These are phyloP conservation scores for Pogonophryne albipinna DNA, from an alignment of 2,797 vertebrate species.

Conservation along the genomic window DNA sequence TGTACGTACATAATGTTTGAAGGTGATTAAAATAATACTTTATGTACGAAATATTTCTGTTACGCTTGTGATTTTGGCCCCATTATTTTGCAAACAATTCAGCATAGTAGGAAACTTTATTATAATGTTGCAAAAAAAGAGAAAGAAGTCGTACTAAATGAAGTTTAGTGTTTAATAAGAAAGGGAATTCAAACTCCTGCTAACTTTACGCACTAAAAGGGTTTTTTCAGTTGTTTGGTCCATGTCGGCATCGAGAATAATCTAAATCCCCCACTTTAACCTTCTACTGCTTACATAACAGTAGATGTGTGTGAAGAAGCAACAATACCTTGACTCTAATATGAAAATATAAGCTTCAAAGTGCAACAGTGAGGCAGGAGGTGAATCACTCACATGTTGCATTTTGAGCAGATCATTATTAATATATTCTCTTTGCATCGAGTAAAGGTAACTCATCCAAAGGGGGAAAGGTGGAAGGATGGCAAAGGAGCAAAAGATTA, in stretches of 20 bases:
- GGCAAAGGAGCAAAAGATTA: neutral
- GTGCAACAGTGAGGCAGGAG: neutral
- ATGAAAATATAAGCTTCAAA: too few species aligned
- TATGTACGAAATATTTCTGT: constrained; percentile 16
- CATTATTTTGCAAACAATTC: neutral
- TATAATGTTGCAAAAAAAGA: neutral
- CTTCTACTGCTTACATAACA: constrained; percentile 11
- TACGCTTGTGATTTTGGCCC: constrained; percentile 21
- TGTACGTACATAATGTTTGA: constrained; percentile 41
- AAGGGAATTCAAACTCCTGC: constrained; percentile 12
- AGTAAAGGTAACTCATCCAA: neutral
- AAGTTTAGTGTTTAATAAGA: neutral
- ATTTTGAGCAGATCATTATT: neutral
- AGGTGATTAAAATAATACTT: constrained; percentile 31
- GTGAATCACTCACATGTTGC: neutral
- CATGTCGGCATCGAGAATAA: neutral
- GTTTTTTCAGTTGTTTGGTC: constrained; percentile 39
- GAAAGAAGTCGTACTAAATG: neutral
- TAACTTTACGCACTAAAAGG: constrained; percentile 7
- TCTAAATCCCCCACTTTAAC: constrained; percentile 5
- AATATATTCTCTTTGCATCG: constrained; percentile 2
- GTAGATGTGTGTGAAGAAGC: too few species aligned
- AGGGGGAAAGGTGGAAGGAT: too few species aligned
- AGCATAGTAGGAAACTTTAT: neutral
- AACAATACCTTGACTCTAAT: neutral